phyloP scores from a whole-genome alignment of 2,888 invertebrate species.

The Lithophane socia region DNA sequence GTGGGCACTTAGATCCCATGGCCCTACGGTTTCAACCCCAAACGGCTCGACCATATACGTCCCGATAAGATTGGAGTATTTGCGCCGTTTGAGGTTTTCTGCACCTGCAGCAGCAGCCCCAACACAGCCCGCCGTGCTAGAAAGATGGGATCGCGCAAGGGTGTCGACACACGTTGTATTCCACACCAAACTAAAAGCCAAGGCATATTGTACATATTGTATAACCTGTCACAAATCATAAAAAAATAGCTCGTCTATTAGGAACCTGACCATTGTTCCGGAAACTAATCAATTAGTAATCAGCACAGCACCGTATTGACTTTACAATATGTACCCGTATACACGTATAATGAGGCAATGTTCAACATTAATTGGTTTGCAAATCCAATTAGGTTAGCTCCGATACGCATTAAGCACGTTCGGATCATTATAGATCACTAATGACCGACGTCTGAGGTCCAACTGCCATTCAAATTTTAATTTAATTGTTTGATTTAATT shows the following conservation, averaged over 20 bases:
- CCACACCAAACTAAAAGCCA: too few species aligned
- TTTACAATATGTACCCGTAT: slow-evolving; percentile 81
- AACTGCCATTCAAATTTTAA: slow-evolving; percentile 52
- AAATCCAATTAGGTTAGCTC: slow-evolving; percentile 87
- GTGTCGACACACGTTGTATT: too few species aligned
- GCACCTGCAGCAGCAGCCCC: too few species aligned
- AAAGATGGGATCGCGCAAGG: too few species aligned
- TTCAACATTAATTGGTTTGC: slow-evolving; percentile 88
- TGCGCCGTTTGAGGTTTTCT: too few species aligned
- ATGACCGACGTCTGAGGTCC: slow-evolving; percentile 77
- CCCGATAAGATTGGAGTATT: too few species aligned
- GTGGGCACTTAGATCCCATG: too few species aligned
- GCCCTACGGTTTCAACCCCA: too few species aligned
- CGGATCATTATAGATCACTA: slow-evolving; percentile 86
- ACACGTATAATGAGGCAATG: slow-evolving; percentile 84
- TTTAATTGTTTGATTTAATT: slow-evolving; percentile 48
- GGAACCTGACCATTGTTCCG: slow-evolving; percentile 44
- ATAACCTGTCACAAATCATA: neutral
- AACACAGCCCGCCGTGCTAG: too few species aligned
- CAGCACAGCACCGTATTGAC: slow-evolving; percentile 78
- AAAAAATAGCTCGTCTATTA: slow-evolving; percentile 20
- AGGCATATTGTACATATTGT: too few species aligned
- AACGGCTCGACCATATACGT: too few species aligned
- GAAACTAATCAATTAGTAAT: slow-evolving; percentile 83
- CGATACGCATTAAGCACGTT: slow-evolving; percentile 86